These are phyloP conservation scores for Pinctada fucata DNA, from an alignment of 2,888 invertebrate genomes.

Conservation along the genomic window DNA sequence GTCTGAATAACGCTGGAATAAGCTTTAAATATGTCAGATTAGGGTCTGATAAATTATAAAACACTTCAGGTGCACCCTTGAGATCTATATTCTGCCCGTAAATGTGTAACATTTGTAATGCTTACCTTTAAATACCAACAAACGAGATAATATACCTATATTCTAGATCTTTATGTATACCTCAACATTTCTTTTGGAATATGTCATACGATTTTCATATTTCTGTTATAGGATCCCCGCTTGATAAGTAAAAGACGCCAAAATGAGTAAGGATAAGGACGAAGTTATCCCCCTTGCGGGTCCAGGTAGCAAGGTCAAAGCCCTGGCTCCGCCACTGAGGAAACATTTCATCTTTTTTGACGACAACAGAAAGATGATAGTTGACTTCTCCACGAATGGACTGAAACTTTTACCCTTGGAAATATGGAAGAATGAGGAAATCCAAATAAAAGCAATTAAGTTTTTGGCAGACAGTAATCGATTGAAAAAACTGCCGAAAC, in stretches of 20 bases:
- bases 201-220: too few species aligned
- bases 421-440: conserved; percentile 72
- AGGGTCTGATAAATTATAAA: too few species aligned
- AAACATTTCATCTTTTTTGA: conserved; percentile 60
- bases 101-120: too few species aligned
- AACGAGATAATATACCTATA: too few species aligned
- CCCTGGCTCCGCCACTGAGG: conserved; percentile 65
- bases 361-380: conserved; percentile 53
- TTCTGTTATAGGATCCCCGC: too few species aligned
- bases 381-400: conserved; percentile 63
- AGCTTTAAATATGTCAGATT: too few species aligned
- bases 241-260: neutral
- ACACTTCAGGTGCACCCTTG: too few species aligned
- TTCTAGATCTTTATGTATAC: too few species aligned
- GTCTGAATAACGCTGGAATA: too few species aligned
- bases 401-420: conserved; percentile 68
- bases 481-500: conserved; percentile 71
- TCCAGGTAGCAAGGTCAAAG: conserved; percentile 73
- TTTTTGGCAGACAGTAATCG: conserved; percentile 71
- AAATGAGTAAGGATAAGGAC: conserved; percentile 64
- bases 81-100: too few species aligned
- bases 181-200: too few species aligned
- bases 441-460: conserved; percentile 55
- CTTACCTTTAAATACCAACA: too few species aligned
- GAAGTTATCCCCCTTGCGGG: conserved; percentile 71